Percentiles rank a stretch among this genome's conserved stretches.
phyloP scores from a whole-genome alignment of 92 coral and sea anemone species.

The Heliopora coerulea region DNA sequence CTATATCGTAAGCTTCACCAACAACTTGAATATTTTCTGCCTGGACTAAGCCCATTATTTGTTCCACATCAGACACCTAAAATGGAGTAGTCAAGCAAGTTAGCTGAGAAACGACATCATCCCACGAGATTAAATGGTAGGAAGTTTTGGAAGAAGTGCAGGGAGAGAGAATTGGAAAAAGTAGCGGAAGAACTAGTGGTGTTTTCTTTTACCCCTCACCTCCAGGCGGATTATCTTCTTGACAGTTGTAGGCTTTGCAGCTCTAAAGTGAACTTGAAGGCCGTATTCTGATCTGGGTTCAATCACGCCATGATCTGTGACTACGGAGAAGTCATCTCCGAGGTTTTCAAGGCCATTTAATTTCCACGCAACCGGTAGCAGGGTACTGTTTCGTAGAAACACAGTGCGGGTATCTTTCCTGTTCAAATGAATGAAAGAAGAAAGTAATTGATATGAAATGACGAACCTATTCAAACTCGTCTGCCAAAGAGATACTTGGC shows the following conservation, averaged over 20 bases:
- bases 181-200: too few relatives aligned
- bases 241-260: constrained; percentile 84
- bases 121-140: too few relatives aligned
- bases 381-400: constrained; percentile 95
- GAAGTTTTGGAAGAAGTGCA: too few relatives aligned
- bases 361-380: constrained; percentile 93
- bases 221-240: constrained; percentile 87
- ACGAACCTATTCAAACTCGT: too few relatives aligned
- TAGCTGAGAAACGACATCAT: too few relatives aligned
- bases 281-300: constrained; percentile 97
- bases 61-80: constrained; percentile 96
- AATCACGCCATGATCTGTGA: constrained; percentile 87
- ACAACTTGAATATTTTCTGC: constrained; percentile 95
- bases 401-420: constrained; percentile 94
- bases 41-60: constrained; percentile 97
- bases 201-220: too few relatives aligned
- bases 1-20: constrained; percentile 97
- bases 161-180: too few relatives aligned
- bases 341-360: constrained; percentile 94
- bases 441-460: neutral
- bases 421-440: neutral
- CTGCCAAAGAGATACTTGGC: too few relatives aligned
- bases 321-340: constrained; percentile 95
- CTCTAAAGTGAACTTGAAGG: constrained; percentile 96
- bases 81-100: too few relatives aligned